phyloP scores from a whole-genome alignment of 1,140 invertebrate genomes.

The Megalonaias nervosa region DNA sequence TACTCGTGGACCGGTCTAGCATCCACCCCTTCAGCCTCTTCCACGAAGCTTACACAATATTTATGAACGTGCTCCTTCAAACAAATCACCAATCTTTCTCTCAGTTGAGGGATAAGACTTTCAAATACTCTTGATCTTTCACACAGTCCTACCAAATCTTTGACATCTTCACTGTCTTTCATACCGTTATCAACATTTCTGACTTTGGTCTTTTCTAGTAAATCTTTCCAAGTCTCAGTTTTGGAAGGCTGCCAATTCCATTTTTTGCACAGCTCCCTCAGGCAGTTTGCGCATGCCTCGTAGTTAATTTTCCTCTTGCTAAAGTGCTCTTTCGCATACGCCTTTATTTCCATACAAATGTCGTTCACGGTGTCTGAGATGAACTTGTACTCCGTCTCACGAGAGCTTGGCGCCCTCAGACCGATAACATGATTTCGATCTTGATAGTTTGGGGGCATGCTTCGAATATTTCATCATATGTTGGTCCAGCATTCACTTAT shows the following conservation, averaged over 20 bases:
- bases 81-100: conserved; percentile 48
- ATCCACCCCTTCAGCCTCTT: conserved; percentile 44
- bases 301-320: conserved; percentile 40
- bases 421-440: conserved; percentile 18
- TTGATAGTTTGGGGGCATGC: conserved; percentile 6
- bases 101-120: conserved; percentile 40
- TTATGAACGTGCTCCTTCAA: conserved; percentile 48
- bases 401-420: conserved; percentile 37
- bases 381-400: conserved; percentile 47
- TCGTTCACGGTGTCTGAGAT: conserved; percentile 46
- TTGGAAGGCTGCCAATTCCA: conserved; percentile 38
- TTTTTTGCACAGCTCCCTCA: conserved; percentile 31
- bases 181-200: conserved; percentile 30
- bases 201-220: conserved; percentile 37
- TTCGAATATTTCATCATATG: not conserved
- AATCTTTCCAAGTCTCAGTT: conserved; percentile 51
- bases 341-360: conserved; percentile 41
- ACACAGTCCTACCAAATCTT: conserved; percentile 43
- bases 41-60: conserved; percentile 54
- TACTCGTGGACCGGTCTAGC: conserved; percentile 47
- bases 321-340: conserved; percentile 48
- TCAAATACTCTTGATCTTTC: conserved; percentile 53
- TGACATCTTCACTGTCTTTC: conserved; percentile 27
- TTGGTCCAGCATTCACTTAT: conserved; percentile 1
- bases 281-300: conserved; percentile 32